These are phyloP conservation scores for Sebastes ruberrimus DNA, from an alignment of 2,797 vertebrate genomes.

Conservation along the genomic window DNA sequence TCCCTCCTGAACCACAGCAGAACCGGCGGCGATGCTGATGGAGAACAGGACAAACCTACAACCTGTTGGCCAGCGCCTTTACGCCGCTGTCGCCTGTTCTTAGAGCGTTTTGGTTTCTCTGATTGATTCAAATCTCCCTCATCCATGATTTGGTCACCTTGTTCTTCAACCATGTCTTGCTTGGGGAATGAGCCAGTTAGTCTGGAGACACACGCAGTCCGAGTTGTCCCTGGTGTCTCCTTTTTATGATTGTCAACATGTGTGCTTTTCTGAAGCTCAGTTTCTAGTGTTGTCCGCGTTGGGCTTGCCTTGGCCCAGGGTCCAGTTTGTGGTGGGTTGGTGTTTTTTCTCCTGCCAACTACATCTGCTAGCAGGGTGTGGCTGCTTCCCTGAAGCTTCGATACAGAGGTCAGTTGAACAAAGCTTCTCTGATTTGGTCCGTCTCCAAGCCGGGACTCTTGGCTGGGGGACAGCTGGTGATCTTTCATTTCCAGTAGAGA, in stretches of 20 bases:
- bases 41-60: slow-evolving; percentile 56
- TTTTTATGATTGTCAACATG: background rate
- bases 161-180: background rate
- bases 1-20: slow-evolving; percentile 82
- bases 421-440: background rate
- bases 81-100: slow-evolving; percentile 61
- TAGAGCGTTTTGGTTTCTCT: slow-evolving; percentile 59
- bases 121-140: slow-evolving; percentile 16
- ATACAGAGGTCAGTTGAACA: background rate
- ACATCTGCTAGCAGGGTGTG: background rate
- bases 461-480: slow-evolving; percentile 1
- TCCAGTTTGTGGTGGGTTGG: background rate
- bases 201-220: background rate
- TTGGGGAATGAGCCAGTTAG: background rate
- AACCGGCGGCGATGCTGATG: slow-evolving; percentile 52
- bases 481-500: slow-evolving; percentile 64
- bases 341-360: background rate
- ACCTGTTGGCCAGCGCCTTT: slow-evolving; percentile 56
- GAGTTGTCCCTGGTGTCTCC: background rate
- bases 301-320: background rate
- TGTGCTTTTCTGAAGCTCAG: slow-evolving; percentile 2
- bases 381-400: slow-evolving; percentile 6
- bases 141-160: background rate
- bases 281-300: background rate
- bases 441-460: background rate